Base-by-base conservation (phyloP, 2,797 vertebrate genomes). In the Oceanodroma leucorhoa region DNA sequence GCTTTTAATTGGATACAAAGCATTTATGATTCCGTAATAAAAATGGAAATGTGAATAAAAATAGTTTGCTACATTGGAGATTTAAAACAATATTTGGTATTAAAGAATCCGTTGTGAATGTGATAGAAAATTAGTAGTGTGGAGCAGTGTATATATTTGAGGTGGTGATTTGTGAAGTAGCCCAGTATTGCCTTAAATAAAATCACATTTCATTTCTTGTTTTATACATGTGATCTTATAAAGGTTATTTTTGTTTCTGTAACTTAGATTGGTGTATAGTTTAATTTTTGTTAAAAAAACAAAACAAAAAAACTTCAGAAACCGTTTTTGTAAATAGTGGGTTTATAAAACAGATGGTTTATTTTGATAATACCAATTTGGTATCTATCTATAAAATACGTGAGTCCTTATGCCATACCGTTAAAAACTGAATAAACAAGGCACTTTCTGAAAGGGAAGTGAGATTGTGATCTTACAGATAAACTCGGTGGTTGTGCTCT, bases 141-240 rank as follows among this genome's bases (percentile, higher is more conserved):
- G 98, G 96, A 98, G 97, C 97, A 98, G 98, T 98, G 97, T 98
- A 98, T 98, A 98, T 98, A 98, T 98, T 97, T 97, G 97, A 98
- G 98, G 97, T 98, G 98, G 98, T 98, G 97, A 98, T 98, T 98
- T 98, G 98, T 98, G 98, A 98, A 98, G 98, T 98, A 98, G 98
- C 98, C 98, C 98, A 98, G 98, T 98, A 98, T 98, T 98, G 98
- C 98, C 98, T 98, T 98, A 98, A 98, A 98, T 98, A 98, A 98
- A 98, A 98, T 97, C 98, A 98, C 98, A 98, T 98, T 98, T 98
- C 97, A 98, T 98, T 98, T 98, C 97, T 98, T 98, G 96, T 98
- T 98, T 98, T 98, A 97, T 98, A 98, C 97, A 98, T 97, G 98
- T 98, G 97, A 98, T 98, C 98, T 98, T 98, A 98, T 88, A 98